Base-by-base conservation (phyloP, 1,140 invertebrate species). In the Chionoecetes opilio region DNA sequence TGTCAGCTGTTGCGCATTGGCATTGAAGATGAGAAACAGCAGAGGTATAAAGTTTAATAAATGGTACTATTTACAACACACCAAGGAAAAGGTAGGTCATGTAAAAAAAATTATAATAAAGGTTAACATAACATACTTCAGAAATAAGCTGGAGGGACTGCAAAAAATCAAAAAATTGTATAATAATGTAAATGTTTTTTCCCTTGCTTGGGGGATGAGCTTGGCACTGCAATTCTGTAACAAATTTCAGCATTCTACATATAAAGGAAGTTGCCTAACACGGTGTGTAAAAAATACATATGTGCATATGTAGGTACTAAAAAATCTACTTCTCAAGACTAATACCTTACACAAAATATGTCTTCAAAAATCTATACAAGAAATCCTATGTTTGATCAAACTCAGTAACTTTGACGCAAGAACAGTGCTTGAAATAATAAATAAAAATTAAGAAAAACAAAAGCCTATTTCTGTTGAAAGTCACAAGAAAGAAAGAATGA, bases 311-410 rank as follows among this genome's bases (percentile, higher is more conserved):
- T 21, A 75, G n/a, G 63, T 26, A 75, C 63, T 75, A 75, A 75
- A 75, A 75, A 75, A 5, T 75, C 21, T 75, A 75, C 11, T 75
- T 75, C 21, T n/a, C 63, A 75, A 75, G 63, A 75, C 63, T 75
- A n/a, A 5, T 75, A n/a, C 63, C 26, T 21, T 8, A 75, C 63
- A 75, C 53, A 63, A 9, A 63, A 75, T n/a, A 75, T 75, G 21
- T 75, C 63, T 75, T 26, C 63, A 75, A 75, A 75, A 75, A 75
- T 75, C 63, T 75, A 75, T n/a, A n/a, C 63, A 75, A 75, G 63
- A 75, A 75, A 75, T 75, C 63, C 63, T 75, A 17, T 75, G 63
- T 75, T 75, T 17, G 63, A 75, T 75, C 63, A 75, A 75, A 75
- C n/a, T 75, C 6, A n/a, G 21, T 75, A 75, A 75, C 63, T 75